Conservation (phyloP, 2,797 vertebrate genomes). For the Mormyrus hasselquistii region DNA sequence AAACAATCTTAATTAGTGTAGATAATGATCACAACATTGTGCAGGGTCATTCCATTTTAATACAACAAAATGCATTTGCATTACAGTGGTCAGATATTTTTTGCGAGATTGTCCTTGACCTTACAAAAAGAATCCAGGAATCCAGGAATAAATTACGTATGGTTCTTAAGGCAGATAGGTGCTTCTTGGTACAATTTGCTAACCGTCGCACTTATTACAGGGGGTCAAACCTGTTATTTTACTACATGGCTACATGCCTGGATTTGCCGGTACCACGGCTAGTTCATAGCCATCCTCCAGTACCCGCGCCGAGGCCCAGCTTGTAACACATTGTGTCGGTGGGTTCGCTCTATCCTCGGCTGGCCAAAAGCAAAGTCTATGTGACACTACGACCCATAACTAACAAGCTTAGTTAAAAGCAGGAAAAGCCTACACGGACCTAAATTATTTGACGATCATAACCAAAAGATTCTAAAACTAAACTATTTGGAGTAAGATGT, state of each 20-base stretch:
- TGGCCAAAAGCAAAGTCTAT: not conserved
- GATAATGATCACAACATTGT: not conserved
- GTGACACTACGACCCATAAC: not conserved
- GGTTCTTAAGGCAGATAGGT: not conserved
- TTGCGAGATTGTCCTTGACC: not conserved
- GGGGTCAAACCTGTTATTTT: not conserved
- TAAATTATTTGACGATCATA: not conserved
- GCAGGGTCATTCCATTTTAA: not conserved
- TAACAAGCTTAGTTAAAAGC: not conserved
- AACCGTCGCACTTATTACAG: not conserved
- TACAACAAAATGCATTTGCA: not conserved
- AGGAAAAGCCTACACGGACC: not conserved
- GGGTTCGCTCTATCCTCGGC: not conserved
- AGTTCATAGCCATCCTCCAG: not conserved
- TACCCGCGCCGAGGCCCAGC: not conserved
- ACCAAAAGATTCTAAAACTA: not conserved
- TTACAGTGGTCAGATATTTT: not conserved
- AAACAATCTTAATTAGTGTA: not conserved
- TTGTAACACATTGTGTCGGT: not conserved
- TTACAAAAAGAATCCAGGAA: not conserved
- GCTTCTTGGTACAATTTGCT: not conserved
- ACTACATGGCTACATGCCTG: not conserved
- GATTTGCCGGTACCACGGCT: not conserved
- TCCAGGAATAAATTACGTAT: not conserved
- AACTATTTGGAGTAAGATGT: not conserved